Conservation (phyloP, 2,797 vertebrate genomes). For the Diceros bicornis region DNA sequence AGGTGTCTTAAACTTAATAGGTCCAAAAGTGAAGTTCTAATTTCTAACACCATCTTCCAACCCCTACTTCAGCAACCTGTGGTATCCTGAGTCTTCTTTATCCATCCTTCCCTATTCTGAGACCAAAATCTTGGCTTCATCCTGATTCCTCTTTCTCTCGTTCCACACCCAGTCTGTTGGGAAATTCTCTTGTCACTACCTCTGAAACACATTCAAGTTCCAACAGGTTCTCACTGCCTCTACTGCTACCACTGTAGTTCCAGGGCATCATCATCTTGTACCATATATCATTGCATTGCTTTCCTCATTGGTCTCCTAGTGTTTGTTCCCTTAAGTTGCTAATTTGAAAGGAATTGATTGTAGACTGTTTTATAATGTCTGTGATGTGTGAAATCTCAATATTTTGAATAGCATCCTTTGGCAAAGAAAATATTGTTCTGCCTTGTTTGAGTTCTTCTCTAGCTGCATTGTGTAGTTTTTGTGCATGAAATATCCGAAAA, state of each 20-base stretch:
- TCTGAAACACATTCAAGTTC: background rate
- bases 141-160: background rate
- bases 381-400: background rate
- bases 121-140: background rate
- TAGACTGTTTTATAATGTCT: background rate
- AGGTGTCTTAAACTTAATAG: background rate
- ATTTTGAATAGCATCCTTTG: background rate
- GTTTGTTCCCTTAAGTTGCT: background rate
- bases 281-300: background rate
- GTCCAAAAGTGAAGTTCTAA: background rate
- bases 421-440: background rate
- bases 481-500: background rate
- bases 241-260: background rate
- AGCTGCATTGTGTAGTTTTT: background rate
- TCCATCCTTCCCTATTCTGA: background rate
- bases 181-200: background rate
- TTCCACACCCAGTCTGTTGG: background rate
- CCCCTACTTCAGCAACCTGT: background rate
- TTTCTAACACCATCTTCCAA: background rate
- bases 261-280: background rate
- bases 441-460: constrained; percentile 17
- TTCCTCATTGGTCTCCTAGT: background rate
- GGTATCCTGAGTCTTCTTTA: background rate
- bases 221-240: background rate
- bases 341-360: constrained; percentile 29